phyloP scores from a whole-genome alignment of 2,113 vertebrate genomes.

The Heptranchias perlo region DNA sequence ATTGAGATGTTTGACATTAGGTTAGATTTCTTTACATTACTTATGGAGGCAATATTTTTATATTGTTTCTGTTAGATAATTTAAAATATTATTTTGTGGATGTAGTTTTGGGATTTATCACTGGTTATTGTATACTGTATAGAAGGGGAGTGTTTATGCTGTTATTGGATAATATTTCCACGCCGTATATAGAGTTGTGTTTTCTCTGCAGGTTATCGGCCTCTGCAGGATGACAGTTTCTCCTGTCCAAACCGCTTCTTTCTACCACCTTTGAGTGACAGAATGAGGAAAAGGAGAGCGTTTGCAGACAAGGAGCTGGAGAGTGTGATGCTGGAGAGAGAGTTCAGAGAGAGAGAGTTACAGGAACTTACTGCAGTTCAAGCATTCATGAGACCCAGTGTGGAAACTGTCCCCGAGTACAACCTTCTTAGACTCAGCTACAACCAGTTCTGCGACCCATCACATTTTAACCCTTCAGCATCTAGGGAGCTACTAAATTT shows the following conservation, averaged over 20 bases:
- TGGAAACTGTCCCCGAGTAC: conserved; percentile 40
- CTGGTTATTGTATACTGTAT: neutral
- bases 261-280: conserved; percentile 53
- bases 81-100: neutral
- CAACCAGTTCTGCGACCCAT: conserved; percentile 48
- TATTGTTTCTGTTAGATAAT: neutral
- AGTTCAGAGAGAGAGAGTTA: conserved; percentile 56
- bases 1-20: neutral
- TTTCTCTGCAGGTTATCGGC: conserved; percentile 50
- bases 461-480: conserved; percentile 32
- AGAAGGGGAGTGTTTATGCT: neutral
- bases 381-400: conserved; percentile 37
- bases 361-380: conserved; percentile 45
- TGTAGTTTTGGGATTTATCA: neutral
- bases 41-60: neutral
- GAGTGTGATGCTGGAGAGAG: conserved; percentile 57
- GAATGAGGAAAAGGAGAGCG: conserved; percentile 59
- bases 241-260: conserved; percentile 48
- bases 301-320: conserved; percentile 67
- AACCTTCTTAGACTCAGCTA: conserved; percentile 41
- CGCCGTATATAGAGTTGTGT: neutral
- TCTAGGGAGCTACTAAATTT: conserved; percentile 38
- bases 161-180: neutral
- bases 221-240: conserved; percentile 43
- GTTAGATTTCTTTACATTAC: neutral